Evolutionary conservation across 1,140 invertebrate species (phyloP), one percentile per base, ranked within the genome.

Genomic region (Forficula auricularia): DNA sequence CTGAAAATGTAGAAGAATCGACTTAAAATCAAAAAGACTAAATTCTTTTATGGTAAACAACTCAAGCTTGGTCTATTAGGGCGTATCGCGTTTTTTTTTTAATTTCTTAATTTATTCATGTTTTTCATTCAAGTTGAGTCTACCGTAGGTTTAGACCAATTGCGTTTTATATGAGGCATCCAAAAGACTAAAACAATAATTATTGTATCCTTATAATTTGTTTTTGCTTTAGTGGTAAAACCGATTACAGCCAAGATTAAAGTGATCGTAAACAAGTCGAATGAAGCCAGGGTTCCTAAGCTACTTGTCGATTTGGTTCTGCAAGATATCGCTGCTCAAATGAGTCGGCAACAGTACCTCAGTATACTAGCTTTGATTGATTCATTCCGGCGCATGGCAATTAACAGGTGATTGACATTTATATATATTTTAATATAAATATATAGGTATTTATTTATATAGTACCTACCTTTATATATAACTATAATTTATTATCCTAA

Each of bases 201-300:
- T 22, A 42, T 49, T 39, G n/a, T n/a, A n/a, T n/a, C n/a, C n/a
- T 53, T 48, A 8, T 39, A 47, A 41, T 45, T 50, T 46, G 47
- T 48, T 52, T 59, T 61, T 27, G 43, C 56, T 61, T 18, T 55
- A 80, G 77, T 81, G 47, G 49, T 81, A 22, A 77, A 79, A 54
- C 79, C 79, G 13, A 71, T 82, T 30, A 76, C 79, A 1, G 73
- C 76, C 32, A 83, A 85, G 57, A 72, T 82, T n/a, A 83, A 83
- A 62, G 67, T 85, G 19, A 76, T 83, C 16, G 73, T 85, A 38
- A 83, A 76, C 49, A 76, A 79, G 51, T 75, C 75, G 3, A 75
- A 71, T 22, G 72, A 78, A 49, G 69, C 68, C 0, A 66, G 77
- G 46, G 73, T 80, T n/a, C 76, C 78, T 10, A 72, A 78, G 40